Percentiles rank a stretch among this genome's conserved stretches.
phyloP scores from a whole-genome alignment of 2,113 vertebrate genomes.

The Nerophis ophidion region DNA sequence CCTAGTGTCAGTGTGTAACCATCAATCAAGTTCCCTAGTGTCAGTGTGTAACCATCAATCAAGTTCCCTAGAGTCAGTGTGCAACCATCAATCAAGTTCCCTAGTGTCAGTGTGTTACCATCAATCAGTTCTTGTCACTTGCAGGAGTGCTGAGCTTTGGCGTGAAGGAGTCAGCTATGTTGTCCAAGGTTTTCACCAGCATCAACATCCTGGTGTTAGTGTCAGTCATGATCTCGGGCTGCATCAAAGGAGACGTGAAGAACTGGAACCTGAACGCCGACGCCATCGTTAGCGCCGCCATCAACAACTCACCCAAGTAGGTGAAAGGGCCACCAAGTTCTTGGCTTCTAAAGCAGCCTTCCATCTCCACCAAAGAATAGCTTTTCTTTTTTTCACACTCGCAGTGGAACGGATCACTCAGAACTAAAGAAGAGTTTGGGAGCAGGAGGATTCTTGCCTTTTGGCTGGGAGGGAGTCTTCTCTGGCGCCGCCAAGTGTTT shows the following conservation, averaged over 20 bases:
- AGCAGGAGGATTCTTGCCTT: slow-evolving; percentile 89
- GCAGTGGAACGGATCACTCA: slow-evolving; percentile 60
- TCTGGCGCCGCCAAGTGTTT: slow-evolving; percentile 95
- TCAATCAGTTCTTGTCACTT: slow-evolving; percentile 1
- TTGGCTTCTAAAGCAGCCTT: neutral
- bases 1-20: no score
- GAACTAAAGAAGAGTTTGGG: slow-evolving; percentile 48
- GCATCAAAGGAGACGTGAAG: slow-evolving; percentile 84
- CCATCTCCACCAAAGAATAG: neutral
- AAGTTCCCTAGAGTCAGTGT: no score
- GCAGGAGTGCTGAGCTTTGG: slow-evolving; percentile 85
- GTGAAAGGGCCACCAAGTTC: slow-evolving; percentile 1
- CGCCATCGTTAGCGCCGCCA: slow-evolving; percentile 65
- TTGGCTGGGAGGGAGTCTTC: slow-evolving; percentile 83
- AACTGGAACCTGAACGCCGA: slow-evolving; percentile 83
- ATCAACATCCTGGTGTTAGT: slow-evolving; percentile 88
- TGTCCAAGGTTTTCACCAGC: slow-evolving; percentile 94
- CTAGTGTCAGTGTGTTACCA: no score
- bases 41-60: no score
- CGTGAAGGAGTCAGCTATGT: slow-evolving; percentile 92
- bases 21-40: no score
- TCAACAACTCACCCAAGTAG: slow-evolving; percentile 48
- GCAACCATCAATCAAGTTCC: no score
- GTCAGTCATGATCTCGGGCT: slow-evolving; percentile 86
- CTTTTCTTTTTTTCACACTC: slow-evolving; percentile 14